These are phyloP conservation scores for Drosophila biarmipes DNA, from an alignment of 1,140 invertebrate genomes.

Conservation along the genomic window DNA sequence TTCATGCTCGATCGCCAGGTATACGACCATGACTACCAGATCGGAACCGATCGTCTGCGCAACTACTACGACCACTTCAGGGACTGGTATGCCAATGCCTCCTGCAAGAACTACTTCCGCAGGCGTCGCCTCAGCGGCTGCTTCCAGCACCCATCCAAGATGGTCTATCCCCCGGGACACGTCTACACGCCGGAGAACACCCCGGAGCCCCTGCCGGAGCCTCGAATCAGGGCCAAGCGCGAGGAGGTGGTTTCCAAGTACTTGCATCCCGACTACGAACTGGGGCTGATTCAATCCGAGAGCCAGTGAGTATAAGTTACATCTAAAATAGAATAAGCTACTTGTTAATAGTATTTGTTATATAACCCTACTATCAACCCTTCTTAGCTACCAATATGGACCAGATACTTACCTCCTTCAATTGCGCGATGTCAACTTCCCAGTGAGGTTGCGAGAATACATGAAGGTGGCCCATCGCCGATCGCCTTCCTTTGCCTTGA, in stretches of 20 bases:
- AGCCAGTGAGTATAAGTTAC: slow-evolving; percentile 89
- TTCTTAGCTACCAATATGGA: slow-evolving; percentile 95
- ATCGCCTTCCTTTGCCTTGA: slow-evolving; percentile 88
- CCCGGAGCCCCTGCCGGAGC: slow-evolving; percentile 86
- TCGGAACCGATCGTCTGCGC: slow-evolving; percentile 90
- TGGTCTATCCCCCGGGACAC: slow-evolving; percentile 96
- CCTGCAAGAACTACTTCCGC: slow-evolving; percentile 93
- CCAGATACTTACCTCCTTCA: slow-evolving; percentile 98
- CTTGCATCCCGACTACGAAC: slow-evolving; percentile 92
- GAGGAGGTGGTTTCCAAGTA: slow-evolving; percentile 90
- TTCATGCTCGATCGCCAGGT: slow-evolving; percentile 88
- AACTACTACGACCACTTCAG: slow-evolving; percentile 92
- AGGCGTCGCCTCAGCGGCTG: slow-evolving; percentile 91
- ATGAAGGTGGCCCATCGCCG: slow-evolving; percentile 94
- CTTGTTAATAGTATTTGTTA: no score
- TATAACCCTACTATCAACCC: no score
- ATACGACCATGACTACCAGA: slow-evolving; percentile 87
- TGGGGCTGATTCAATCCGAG: slow-evolving; percentile 92
- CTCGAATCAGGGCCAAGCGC: slow-evolving; percentile 86
- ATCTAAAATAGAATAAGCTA: no score
- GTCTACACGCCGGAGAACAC: slow-evolving; percentile 90
- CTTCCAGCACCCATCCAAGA: slow-evolving; percentile 95
- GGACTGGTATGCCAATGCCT: slow-evolving; percentile 95
- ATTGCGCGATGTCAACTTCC: slow-evolving; percentile 96
- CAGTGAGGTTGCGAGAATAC: slow-evolving; percentile 94